Percentiles rank a stretch among this genome's conserved stretches.
phyloP scores from a whole-genome alignment of 1,140 invertebrate species.

The Coenobita brevimanus region DNA sequence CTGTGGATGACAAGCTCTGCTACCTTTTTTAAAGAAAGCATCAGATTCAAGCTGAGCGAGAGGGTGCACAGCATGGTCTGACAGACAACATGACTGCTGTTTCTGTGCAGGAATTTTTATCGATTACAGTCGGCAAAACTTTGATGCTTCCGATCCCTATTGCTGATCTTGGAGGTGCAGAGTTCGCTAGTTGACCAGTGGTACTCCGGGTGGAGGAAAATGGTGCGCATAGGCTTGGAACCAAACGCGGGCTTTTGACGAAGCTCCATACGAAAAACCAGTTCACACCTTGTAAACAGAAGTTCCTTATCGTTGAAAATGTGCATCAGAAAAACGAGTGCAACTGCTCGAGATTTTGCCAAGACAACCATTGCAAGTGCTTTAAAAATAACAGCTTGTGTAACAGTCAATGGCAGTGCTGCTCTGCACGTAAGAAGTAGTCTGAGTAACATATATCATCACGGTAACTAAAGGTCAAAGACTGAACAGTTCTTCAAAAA shows the following conservation, averaged over 20 bases:
- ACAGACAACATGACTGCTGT: slow-evolving; percentile 3
- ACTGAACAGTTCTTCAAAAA: no score
- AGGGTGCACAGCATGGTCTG: slow-evolving; percentile 10
- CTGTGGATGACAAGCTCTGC: no score
- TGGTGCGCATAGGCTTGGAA: slow-evolving; percentile 20
- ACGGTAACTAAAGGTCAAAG: no score
- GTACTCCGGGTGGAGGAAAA: background rate
- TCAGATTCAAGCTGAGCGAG: slow-evolving; percentile 9
- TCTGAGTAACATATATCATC: no score
- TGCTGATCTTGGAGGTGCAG: slow-evolving; percentile 24
- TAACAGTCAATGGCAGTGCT: no score
- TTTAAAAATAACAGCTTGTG: no score
- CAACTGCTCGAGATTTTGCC: no score
- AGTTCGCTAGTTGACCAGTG: slow-evolving; percentile 10
- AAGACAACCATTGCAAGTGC: no score
- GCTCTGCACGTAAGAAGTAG: no score
- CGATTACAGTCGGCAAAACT: background rate
- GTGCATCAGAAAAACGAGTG: background rate
- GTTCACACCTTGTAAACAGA: slow-evolving; percentile 24
- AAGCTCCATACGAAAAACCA: no score
- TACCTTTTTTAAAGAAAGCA: no score
- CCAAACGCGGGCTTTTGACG: slow-evolving; percentile 12
- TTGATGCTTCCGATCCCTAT: slow-evolving; percentile 28
- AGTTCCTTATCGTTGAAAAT: background rate
- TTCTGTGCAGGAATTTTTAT: background rate